Percentiles rank a stretch among this genome's conserved stretches.
phyloP scores from a whole-genome alignment of 2,797 vertebrate genomes.

The Lepidocolaptes lacrymiger region DNA sequence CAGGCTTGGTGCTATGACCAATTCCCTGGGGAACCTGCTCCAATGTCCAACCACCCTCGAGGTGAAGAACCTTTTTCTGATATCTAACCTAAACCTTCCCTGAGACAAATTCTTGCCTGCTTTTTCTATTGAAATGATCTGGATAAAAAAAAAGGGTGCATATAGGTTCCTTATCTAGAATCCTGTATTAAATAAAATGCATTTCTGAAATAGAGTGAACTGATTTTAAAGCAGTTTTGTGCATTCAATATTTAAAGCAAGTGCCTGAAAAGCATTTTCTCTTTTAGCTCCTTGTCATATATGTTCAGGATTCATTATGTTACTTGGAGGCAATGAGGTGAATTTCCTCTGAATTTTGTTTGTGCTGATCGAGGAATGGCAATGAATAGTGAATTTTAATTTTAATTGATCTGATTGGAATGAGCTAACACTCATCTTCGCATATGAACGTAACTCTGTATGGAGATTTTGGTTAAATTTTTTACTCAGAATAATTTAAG shows the following conservation, averaged over 20 bases:
- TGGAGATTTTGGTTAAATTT: conserved; percentile 46
- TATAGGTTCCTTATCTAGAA: background rate
- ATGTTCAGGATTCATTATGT: conserved; percentile 38
- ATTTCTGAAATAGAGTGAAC: background rate
- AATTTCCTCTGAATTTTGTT: conserved; percentile 63
- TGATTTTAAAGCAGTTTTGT: conserved; percentile 38
- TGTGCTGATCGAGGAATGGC: conserved; percentile 60
- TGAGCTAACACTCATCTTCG: conserved; percentile 50
- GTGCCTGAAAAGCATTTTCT: conserved; percentile 49
- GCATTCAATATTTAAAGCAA: conserved; percentile 56
- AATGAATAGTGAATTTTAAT: conserved; percentile 42
- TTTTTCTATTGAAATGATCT: conserved; percentile 34
- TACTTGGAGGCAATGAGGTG: conserved; percentile 49
- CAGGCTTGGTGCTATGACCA: background rate
- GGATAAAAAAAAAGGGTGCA: background rate
- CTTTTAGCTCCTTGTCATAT: conserved; percentile 52
- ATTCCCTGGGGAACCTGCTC: background rate
- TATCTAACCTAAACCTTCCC: background rate
- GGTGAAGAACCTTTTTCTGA: background rate
- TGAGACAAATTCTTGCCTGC: background rate
- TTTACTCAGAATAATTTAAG: conserved; percentile 55
- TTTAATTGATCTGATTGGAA: conserved; percentile 68
- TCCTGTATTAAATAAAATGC: background rate
- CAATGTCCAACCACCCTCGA: background rate
- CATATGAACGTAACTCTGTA: conserved; percentile 24